phyloP scores from a whole-genome alignment of 2,113 vertebrate species.

The Tor tambroides region DNA sequence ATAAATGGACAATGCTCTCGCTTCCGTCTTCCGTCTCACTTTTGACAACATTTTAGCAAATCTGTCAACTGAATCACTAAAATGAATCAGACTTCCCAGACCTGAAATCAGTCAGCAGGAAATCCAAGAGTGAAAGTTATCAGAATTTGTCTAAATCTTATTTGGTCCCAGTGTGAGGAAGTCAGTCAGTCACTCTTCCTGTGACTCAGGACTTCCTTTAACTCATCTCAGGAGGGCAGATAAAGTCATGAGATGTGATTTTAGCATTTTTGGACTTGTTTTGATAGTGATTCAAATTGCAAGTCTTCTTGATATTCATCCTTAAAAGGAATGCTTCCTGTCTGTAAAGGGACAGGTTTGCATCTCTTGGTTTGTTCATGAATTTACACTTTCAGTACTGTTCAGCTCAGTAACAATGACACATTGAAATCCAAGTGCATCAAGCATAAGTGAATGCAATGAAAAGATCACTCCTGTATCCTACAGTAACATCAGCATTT shows the following conservation, averaged over 20 bases:
- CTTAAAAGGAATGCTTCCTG: constrained; percentile 6
- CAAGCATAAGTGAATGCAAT: neutral
- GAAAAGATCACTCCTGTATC: neutral
- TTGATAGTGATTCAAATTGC: neutral
- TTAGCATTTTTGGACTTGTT: neutral
- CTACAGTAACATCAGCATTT: neutral
- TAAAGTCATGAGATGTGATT: neutral
- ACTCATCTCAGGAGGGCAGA: neutral
- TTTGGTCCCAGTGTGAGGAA: neutral
- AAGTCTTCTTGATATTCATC: neutral
- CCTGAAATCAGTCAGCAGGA: neutral
- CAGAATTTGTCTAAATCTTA: constrained; percentile 2
- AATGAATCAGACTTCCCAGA: constrained; percentile 7
- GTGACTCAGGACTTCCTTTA: constrained; percentile 31
- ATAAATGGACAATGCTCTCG: too few species aligned
- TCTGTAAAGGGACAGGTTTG: neutral
- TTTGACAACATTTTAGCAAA: too few species aligned
- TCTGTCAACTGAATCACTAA: neutral
- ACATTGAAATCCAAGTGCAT: neutral
- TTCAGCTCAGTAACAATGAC: neutral
- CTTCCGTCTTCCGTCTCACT: too few species aligned
- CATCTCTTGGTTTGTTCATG: too few species aligned
- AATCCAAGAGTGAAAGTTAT: neutral
- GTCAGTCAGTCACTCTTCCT: constrained; percentile 27
- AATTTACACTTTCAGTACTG: neutral